Evolutionary conservation across 1,140 invertebrate species (phyloP).

Genomic region (Proctacanthus coquilletti): DNA sequence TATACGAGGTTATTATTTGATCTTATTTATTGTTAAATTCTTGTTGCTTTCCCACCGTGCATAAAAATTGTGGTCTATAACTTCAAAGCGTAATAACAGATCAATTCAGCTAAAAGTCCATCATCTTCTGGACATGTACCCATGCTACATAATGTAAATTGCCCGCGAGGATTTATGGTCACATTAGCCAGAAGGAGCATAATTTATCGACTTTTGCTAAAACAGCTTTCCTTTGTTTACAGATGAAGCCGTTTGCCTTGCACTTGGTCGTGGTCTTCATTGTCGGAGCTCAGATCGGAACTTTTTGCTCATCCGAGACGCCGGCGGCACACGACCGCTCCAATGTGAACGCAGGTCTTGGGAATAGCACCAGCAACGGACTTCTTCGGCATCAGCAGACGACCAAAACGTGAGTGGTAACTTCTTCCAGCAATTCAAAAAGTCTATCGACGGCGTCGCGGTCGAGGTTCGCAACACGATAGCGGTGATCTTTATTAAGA

Average conservation of each 20-base stretch:
- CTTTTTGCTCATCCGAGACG: neutral
- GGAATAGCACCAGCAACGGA: neutral
- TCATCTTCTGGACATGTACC: too few species aligned
- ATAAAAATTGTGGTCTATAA: too few species aligned
- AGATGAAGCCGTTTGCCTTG: slow-evolving; percentile 29
- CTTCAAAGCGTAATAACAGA: too few species aligned
- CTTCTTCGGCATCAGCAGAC: slow-evolving; percentile 8
- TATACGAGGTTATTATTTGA: too few species aligned
- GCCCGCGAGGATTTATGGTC: too few species aligned
- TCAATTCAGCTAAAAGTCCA: too few species aligned
- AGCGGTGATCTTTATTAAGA: slow-evolving; percentile 1
- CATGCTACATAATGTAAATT: too few species aligned
- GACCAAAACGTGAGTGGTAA: slow-evolving; percentile 21
- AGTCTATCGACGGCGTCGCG: neutral
- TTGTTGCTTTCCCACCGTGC: too few species aligned
- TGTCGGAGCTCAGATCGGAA: slow-evolving; percentile 10
- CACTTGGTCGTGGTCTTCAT: slow-evolving; percentile 24
- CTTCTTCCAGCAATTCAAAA: slow-evolving; percentile 1
- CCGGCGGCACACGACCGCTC: neutral
- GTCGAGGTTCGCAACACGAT: slow-evolving; percentile 1
- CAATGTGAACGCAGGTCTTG: neutral
- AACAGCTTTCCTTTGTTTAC: slow-evolving; percentile 6
- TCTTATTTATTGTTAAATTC: too few species aligned
- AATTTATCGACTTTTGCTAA: too few species aligned
- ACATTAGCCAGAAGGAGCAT: too few species aligned